phyloP scores from a whole-genome alignment of 2,113 vertebrate genomes.

The Bombycilla garrulus region DNA sequence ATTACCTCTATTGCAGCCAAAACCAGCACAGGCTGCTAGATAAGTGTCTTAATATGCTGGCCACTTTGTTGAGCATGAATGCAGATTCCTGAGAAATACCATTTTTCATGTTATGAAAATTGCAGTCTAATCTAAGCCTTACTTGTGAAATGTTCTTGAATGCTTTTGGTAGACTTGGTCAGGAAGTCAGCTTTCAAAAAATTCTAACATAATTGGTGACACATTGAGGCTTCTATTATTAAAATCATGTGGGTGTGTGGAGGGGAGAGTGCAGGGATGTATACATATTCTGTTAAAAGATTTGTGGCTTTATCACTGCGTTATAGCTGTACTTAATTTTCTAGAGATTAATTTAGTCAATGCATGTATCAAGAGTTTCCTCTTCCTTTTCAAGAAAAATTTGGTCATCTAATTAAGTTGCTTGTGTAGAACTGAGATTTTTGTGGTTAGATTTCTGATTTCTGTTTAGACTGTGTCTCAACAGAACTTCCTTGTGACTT shows the following conservation, averaged over 20 bases:
- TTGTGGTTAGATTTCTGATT: background rate
- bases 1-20: background rate
- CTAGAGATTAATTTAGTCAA: background rate
- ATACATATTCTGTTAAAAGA: background rate
- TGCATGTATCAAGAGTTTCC: background rate
- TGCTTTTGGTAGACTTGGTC: background rate
- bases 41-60: background rate
- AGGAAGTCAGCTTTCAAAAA: background rate
- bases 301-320: background rate
- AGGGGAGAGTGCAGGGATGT: accelerated
- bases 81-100: background rate
- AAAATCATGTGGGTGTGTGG: background rate
- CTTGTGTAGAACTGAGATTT: background rate
- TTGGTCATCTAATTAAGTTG: background rate
- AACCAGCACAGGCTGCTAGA: background rate
- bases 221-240: background rate
- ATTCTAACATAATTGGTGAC: background rate
- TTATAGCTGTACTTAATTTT: background rate
- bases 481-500: background rate
- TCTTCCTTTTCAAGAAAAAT: background rate
- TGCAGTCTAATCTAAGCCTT: background rate
- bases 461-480: background rate
- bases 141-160: background rate
- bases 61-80: background rate
- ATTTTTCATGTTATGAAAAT: background rate